Evolutionary conservation across 2,888 invertebrate species (phyloP), one percentile per base, ranked within the genome.

Genomic region (Nesidiocoris tenuis): DNA sequence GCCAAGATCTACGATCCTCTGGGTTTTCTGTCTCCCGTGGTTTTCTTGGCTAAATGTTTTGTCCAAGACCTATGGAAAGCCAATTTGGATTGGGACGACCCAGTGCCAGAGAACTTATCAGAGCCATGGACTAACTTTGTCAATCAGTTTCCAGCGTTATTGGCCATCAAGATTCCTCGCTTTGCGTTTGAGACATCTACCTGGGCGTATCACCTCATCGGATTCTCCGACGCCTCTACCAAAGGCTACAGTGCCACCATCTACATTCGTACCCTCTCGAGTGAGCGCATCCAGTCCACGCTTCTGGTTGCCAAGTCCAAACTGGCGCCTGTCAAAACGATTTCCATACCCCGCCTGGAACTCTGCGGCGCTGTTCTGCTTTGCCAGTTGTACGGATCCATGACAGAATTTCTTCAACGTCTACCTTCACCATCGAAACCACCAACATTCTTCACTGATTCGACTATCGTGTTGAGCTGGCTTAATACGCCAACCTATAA

Each of bases 401-500:
- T 59, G 5, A 3, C 3, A 12, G 39, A 39, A 3, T 39, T 39
- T 12, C 39, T 39, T 39, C 21, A 57, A 16, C 39, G 39, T 39
- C 12, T 39, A 39, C 39, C 39, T 39, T 12, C 39, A 3, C 39
- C 39, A 7, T 7, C 39, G 12, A 39, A 7, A 12, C 12, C 39
- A 39, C 23, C 21, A 5, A 22, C n/a, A 19, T 67, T 67, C 7
- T 67, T 67, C 16, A 67, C 56, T 0, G 67, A 81, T 64, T 82
- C 80, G 1, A 77, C 78, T 3, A 78, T 81, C 5, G 79, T 78
- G 0, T 76, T 81, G 5, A 75, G 76, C 9, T 82, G 81, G 81
- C 57, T 82, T 0, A 61, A 66, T 5, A 77, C 79, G 24, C 78
- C 78, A 18, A 74, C 80, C 0, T 77, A 77, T 1, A 75, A 75